phyloP scores from a whole-genome alignment of 2,797 vertebrate genomes.

The Pangasius djambal region DNA sequence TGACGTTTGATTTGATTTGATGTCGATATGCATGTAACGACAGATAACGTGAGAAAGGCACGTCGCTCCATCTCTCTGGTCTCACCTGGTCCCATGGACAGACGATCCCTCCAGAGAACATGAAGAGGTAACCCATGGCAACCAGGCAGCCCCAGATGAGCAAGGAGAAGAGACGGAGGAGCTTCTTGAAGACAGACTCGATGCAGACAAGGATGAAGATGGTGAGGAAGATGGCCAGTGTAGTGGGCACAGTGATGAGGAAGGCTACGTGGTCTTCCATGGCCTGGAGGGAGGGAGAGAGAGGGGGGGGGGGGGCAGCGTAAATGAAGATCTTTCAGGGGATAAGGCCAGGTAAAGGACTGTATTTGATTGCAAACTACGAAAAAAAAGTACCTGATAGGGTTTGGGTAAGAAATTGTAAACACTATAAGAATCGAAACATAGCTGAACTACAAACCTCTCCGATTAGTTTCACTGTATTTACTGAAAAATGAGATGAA shows the following conservation, averaged over 20 bases:
- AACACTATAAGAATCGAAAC: neutral
- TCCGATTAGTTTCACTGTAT: neutral
- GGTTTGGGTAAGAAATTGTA: neutral
- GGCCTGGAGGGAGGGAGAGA: slow-evolving; percentile 75
- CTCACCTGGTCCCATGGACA: slow-evolving; percentile 98
- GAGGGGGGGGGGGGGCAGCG: neutral
- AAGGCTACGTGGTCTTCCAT: slow-evolving; percentile 92
- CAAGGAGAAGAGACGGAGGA: slow-evolving; percentile 92
- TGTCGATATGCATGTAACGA: neutral
- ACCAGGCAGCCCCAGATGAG: slow-evolving; percentile 96
- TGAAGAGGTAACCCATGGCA: slow-evolving; percentile 97
- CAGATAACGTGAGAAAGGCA: slow-evolving; percentile 29
- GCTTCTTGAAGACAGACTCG: slow-evolving; percentile 94
- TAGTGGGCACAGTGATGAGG: slow-evolving; percentile 92
- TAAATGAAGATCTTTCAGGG: neutral
- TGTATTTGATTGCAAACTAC: neutral
- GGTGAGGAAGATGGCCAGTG: slow-evolving; percentile 93
- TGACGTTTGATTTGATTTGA: neutral
- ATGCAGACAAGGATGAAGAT: slow-evolving; percentile 97
- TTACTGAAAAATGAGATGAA: neutral
- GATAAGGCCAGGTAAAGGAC: neutral
- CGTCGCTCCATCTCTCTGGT: neutral
- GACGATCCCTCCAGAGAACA: slow-evolving; percentile 94
- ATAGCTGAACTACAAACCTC: neutral
- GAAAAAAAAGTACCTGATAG: neutral